Conservation (phyloP, 1,140 invertebrate species). For the Trichoplusia ni region DNA sequence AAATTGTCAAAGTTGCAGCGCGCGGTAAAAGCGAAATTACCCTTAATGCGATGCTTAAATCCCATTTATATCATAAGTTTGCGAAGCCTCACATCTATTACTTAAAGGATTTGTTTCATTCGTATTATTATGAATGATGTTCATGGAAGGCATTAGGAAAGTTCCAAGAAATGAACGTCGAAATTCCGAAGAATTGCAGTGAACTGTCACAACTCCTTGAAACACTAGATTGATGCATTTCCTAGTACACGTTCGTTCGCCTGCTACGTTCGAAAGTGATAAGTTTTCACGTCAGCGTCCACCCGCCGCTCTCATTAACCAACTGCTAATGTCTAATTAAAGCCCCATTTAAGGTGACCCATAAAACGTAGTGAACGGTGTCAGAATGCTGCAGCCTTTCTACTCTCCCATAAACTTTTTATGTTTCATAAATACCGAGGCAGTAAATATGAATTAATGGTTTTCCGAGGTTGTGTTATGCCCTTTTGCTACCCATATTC, state of each 20-base stretch:
- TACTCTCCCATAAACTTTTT: slow-evolving; percentile 75
- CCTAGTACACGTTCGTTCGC: neutral
- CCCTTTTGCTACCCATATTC: slow-evolving; percentile 58
- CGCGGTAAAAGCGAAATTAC: slow-evolving; percentile 10
- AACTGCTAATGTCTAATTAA: slow-evolving; percentile 67
- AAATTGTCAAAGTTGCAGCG: slow-evolving; percentile 1
- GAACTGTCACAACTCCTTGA: too few species aligned
- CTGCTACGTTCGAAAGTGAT: neutral
- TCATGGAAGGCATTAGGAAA: neutral
- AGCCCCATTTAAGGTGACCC: slow-evolving; percentile 67
- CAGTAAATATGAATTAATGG: slow-evolving; percentile 79
- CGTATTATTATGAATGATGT: neutral
- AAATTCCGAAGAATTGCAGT: neutral
- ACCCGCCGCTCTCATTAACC: slow-evolving; percentile 61
- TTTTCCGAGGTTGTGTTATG: slow-evolving; percentile 61
- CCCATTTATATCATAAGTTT: slow-evolving; percentile 5
- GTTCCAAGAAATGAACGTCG: neutral
- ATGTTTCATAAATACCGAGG: slow-evolving; percentile 76
- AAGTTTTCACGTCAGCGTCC: slow-evolving; percentile 22
- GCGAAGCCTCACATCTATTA: neutral
- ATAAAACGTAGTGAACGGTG: slow-evolving; percentile 55
- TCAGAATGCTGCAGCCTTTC: slow-evolving; percentile 70
- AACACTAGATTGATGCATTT: neutral
- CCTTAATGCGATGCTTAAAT: slow-evolving; percentile 4
- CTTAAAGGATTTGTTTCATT: neutral